A percentile compares a stretch with the other conserved stretches of the same genome.
These are phyloP conservation scores for Clarias macrocephalus DNA, from an alignment of 2,113 vertebrate species.

Conservation along the genomic window DNA sequence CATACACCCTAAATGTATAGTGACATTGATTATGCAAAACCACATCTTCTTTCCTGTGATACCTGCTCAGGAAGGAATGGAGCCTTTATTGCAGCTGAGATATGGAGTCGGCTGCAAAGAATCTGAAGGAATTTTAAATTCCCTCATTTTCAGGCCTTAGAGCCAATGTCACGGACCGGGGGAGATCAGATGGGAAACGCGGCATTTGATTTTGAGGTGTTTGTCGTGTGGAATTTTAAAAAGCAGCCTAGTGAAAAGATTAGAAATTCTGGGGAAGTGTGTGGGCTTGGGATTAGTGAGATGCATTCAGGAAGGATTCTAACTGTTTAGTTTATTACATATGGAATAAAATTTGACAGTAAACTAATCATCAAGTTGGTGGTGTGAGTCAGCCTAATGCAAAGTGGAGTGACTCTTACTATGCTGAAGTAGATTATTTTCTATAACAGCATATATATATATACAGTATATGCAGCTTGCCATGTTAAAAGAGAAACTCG, in stretches of 20 bases:
- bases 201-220: constrained; percentile 64
- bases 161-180: constrained; percentile 65
- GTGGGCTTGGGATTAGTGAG: constrained; percentile 16
- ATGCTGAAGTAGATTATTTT: not conserved
- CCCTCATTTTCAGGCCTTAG: constrained; percentile 60
- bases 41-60: constrained; percentile 71
- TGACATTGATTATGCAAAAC: constrained; percentile 86
- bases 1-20: constrained; percentile 76
- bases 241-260: constrained; percentile 45
- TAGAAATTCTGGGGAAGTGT: constrained; percentile 55
- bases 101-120: constrained; percentile 62
- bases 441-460: not conserved
- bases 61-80: constrained; percentile 72
- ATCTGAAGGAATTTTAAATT: constrained; percentile 70
- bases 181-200: constrained; percentile 64
- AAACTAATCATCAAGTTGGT: not conserved
- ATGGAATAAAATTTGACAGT: not conserved
- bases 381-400: not conserved
- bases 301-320: not conserved
- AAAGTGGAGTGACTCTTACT: not conserved
- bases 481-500: not conserved
- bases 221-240: constrained; percentile 32
- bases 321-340: not conserved
- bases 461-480: not conserved
- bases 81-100: constrained; percentile 72